Base-by-base conservation (phyloP, 2,797 vertebrate genomes). In the Gadopsis marmoratus region DNA sequence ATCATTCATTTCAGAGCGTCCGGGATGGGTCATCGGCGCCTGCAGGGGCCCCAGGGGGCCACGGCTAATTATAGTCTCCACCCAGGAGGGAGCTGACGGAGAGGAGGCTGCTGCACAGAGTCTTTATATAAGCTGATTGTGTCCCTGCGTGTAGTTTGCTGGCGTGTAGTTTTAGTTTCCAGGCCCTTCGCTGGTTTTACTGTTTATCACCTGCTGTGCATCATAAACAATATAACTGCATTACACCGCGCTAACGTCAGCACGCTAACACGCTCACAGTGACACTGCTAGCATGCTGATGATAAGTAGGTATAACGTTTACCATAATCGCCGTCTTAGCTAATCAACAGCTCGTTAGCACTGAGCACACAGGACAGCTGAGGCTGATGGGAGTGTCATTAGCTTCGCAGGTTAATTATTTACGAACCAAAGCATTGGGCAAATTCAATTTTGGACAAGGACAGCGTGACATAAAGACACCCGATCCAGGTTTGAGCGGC, bases 1-100 rank as follows among this genome's bases (percentile, higher is more conserved):
- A 89, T 92, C 88, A 88, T 92, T 92, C 84, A 88, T 91, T 88
- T 66, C 66, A 70, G 61, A 56, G 35, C 61, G 13, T 90, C 83
- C 73, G 77, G 55, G 76, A 76, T 51, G 86, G 86, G 87, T 89
- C 84, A 86, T 80, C 75, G 75, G 43, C 29, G 78, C 86, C 81
- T 79, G 86, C n/a, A 43, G 85, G 79, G 69, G 55, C 56, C 78
- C 78, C 71, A 39, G 74, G 84, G 81, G 80, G 69, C 61, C 60
- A 13, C 29, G 0, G 62, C 85, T 92, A 92, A 92, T 92, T 92
- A 91, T 90, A 85, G 84, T 74, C 41, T 81, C 62, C 50, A 59
- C 77, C 85, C 83, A 47, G 85, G 78, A 70, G 76, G 60, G 55
- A 71, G 53, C 58, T 81, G 79, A 88, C 63, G 79, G 84, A 86